Evolutionary conservation across 35 echinoderm and acorn worm species (phyloP).

Genomic region (Antedon bifida): DNA sequence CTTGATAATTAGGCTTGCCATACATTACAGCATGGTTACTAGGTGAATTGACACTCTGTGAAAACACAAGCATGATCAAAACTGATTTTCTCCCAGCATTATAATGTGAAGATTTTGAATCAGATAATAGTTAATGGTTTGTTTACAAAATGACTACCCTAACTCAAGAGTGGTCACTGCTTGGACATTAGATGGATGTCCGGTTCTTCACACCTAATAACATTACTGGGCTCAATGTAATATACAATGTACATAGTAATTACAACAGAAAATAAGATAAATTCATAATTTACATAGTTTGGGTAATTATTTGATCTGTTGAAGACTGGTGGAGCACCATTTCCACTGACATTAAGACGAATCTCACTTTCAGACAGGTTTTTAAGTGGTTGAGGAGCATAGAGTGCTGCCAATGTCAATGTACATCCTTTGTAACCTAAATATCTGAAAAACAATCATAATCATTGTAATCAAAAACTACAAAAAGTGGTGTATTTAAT

Average conservation of each 20-base stretch:
- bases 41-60: neutral
- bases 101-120: neutral
- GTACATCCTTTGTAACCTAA: constrained; percentile 35
- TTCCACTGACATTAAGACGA: neutral
- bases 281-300: neutral
- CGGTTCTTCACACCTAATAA: too few species aligned
- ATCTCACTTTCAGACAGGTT: neutral
- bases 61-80: neutral
- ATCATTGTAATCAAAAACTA: neutral
- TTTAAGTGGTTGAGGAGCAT: constrained; percentile 14
- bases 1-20: neutral
- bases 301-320: neutral
- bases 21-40: neutral
- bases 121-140: neutral
- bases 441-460: constrained; percentile 21
- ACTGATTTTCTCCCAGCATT: too few species aligned
- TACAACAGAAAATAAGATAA: too few species aligned
- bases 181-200: too few species aligned
- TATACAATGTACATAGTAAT: too few species aligned
- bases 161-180: too few species aligned
- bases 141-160: too few species aligned
- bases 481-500: too few species aligned
- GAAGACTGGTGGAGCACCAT: neutral
- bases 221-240: too few species aligned
- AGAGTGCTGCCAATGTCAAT: constrained; percentile 27